Base-by-base conservation (phyloP, 2,888 invertebrate genomes). In the Andrena flavipes region DNA sequence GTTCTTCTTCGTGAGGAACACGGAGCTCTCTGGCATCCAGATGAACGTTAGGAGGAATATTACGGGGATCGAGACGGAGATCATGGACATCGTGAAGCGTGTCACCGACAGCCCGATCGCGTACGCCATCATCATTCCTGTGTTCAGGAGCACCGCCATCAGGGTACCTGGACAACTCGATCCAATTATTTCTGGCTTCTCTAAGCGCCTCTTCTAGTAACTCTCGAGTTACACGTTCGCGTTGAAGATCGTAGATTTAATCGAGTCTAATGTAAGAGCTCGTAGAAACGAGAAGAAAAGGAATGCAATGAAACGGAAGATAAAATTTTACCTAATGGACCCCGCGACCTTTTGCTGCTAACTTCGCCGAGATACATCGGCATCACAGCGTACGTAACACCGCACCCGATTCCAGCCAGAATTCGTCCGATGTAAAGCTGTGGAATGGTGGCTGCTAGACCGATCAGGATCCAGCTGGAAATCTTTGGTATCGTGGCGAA, bases 301-400 rank as follows among this genome's bases (percentile, higher is more conserved):
- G 1, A 29, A 51, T 10, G 30, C 4, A 26, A 13, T 6, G 33
- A 29, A n/a, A 29, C 13, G 30, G 10, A 33, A 13, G 35, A 26
- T 64, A 35, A 13, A 56, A 92, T 85, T 33, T 69, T 90, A 51
- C 93, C 91, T 60, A 93, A 79, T 0, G 93, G 91, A 23, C 94
- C 94, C 13, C 94, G 86, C 0, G 92, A 92, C 72, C 90, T 88
- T 77, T 93, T 94, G 62, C 90, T 92, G 75, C 91, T 93, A 35
- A 93, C 90, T 77, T 94, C 94, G 2, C 92, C 93, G 6, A 93
- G 86, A 73, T 94, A 94, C 90, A 93, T 93, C 0, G 94, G 93
- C 76, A 92, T 90, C 4, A 93, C 93, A 20, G 93, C 88, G 69
- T 93, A 93, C 2, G 93, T 92, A 1, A 94, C 91, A 4, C 94